These are phyloP conservation scores for Mergus octosetaceus DNA, from an alignment of 2,797 vertebrate genomes.

Conservation along the genomic window DNA sequence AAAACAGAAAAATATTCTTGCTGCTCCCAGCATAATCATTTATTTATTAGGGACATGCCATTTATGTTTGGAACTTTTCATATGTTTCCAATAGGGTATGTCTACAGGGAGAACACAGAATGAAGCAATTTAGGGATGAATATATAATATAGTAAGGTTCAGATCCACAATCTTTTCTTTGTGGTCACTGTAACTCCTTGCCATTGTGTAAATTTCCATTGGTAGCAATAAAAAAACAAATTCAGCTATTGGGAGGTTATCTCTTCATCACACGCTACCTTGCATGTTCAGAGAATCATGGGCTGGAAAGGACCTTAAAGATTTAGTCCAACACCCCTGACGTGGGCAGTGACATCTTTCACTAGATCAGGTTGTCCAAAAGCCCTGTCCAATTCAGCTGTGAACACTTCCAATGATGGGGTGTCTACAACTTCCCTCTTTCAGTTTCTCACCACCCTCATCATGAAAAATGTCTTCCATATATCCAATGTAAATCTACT, in stretches of 20 bases:
- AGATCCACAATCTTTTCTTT: background rate
- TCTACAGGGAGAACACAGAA: background rate
- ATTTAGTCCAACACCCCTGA: background rate
- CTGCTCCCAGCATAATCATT: slow-evolving; percentile 22
- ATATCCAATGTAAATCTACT: too few species aligned
- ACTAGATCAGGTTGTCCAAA: background rate
- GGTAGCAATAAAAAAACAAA: background rate
- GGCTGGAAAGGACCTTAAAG: background rate
- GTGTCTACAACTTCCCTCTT: background rate
- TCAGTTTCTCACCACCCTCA: background rate
- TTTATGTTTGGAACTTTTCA: slow-evolving; percentile 40
- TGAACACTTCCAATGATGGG: background rate
- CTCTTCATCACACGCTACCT: background rate
- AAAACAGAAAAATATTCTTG: slow-evolving; percentile 48
- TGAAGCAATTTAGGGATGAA: background rate
- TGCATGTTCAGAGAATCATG: background rate
- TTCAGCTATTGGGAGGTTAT: background rate
- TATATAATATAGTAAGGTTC: background rate
- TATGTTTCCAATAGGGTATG: slow-evolving; percentile 29
- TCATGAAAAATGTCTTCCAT: background rate
- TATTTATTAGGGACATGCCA: slow-evolving; percentile 47
- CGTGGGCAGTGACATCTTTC: background rate
- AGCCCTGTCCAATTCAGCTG: background rate
- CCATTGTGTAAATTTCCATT: background rate
- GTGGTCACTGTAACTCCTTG: background rate